Evolutionary conservation across 1,140 invertebrate genomes (phyloP), one percentile per base, ranked within the genome.

Genomic region (Leptinotarsa defecta): DNA sequence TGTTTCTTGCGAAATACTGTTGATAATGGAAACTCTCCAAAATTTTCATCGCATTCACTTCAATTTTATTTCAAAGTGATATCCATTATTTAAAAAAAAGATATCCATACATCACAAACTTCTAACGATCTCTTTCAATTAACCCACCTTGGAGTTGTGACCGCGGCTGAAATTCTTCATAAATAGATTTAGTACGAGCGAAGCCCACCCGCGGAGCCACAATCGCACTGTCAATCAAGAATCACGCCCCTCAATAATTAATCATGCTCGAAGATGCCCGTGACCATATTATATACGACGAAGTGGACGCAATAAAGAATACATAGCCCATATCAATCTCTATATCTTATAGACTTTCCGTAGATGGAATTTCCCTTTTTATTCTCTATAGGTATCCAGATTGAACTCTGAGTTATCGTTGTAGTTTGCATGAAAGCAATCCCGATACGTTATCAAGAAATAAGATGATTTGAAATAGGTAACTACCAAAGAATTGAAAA

Each of bases 201-300:
- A 34, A 76, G 83, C 77, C 83, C 83, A 84, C 83, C 83, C 83
- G 83, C 80, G 77, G 82, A 75, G 78, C 76, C 75, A 78, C 82
- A 83, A 84, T 84, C 83, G 83, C 83, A 76, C 81, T 84, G 83
- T 84, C 83, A 84, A 84, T 84, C 83, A 84, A 80, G 79, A 77
- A 84, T 83, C 81, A 83, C 83, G 83, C 82, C 83, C 81, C 81
- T 74, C 81, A 82, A 83, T 83, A 83, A 84, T 84, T 83, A 84
- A 84, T 84, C 83, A 84, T 83, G 74, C 79, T 69, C 75, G 68
- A 70, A 70, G 34, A 70, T 70, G 68, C 68, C 68, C 48, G 43
- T 70, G 48, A 48, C 22, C 48, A 70, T 49, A 48, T 48, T 70
- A 48, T 49, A 49, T 70, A 48, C 68, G 34, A 20, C 68, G 68